These are phyloP conservation scores for Achatina immaculata DNA, from an alignment of 1,140 invertebrate species.

Conservation along the genomic window DNA sequence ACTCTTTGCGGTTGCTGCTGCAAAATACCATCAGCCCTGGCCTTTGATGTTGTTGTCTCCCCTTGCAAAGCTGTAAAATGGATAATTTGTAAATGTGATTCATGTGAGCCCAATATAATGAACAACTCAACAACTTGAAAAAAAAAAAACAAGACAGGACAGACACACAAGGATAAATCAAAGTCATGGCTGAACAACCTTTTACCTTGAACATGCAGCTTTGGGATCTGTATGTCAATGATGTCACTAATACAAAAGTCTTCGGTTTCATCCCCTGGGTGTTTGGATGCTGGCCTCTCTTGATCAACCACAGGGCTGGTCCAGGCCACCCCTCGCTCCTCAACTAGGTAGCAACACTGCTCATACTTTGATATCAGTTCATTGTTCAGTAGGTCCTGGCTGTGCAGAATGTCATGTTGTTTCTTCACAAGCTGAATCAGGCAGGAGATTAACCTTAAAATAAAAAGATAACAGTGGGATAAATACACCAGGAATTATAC, in stretches of 20 bases:
- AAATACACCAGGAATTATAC: not conserved
- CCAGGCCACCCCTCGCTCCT: conserved; percentile 57
- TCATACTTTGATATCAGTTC: conserved; percentile 50
- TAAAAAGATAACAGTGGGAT: conserved; percentile 11
- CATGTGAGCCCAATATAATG: too few species aligned
- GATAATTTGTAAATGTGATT: too few species aligned
- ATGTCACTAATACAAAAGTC: conserved; percentile 47
- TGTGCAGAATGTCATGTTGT: conserved; percentile 53
- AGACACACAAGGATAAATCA: too few species aligned
- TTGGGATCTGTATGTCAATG: conserved; percentile 45
- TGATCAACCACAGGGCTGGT: conserved; percentile 42
- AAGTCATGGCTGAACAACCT: not conserved
- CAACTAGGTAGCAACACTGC: conserved; percentile 46
- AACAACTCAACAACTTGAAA: too few species aligned
- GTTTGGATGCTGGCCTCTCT: not conserved
- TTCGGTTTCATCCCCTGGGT: conserved; percentile 13
- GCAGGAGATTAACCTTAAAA: conserved; percentile 48
- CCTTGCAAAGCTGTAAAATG: not conserved
- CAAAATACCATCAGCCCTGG: not conserved
- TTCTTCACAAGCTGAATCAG: conserved; percentile 52
- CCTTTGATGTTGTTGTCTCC: not conserved
- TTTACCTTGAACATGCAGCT: conserved; percentile 15
- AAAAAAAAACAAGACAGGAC: too few species aligned
- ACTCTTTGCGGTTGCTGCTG: conserved; percentile 19
- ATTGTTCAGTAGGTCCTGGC: conserved; percentile 49